These are phyloP conservation scores for Escarpia spicata DNA, from an alignment of 2,888 invertebrate genomes.

Conservation along the genomic window DNA sequence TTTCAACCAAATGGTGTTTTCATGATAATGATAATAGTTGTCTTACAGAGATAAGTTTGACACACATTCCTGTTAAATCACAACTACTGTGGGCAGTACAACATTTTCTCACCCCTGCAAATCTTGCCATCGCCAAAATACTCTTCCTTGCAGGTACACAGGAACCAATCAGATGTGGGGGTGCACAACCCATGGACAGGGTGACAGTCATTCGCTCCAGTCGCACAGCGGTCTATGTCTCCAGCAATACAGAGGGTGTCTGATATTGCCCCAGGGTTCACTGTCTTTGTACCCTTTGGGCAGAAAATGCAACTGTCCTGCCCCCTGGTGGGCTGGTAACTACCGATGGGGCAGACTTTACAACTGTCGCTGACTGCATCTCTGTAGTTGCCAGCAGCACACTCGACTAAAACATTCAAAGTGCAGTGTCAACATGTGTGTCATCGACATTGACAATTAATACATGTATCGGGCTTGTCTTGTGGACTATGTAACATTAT, in stretches of 20 bases:
- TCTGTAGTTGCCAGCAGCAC: constrained; percentile 45
- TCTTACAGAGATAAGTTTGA: no score
- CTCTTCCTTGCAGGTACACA: constrained; percentile 48
- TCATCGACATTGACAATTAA: no score
- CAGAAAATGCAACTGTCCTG: constrained; percentile 47
- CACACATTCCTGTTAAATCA: no score
- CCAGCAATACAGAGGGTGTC: constrained; percentile 43
- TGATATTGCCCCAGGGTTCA: constrained; percentile 40
- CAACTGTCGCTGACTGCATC: constrained; percentile 42
- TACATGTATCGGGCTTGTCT: neutral
- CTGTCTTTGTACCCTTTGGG: constrained; percentile 46
- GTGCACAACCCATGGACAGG: constrained; percentile 42
- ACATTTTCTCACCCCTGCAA: constrained; percentile 43
- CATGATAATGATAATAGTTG: no score
- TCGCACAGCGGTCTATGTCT: constrained; percentile 47
- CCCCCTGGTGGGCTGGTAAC: constrained; percentile 46
- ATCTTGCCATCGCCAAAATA: constrained; percentile 45
- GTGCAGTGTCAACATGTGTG: neutral
- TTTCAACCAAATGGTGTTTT: no score
- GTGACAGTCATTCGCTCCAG: constrained; percentile 46
- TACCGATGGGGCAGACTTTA: constrained; percentile 47
- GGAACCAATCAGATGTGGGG: constrained; percentile 42
- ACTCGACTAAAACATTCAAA: constrained; percentile 43
- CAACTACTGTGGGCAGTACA: neutral
- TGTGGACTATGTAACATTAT: neutral